phyloP scores from a whole-genome alignment of 2,797 vertebrate genomes.

The Arctocebus calabarensis region DNA sequence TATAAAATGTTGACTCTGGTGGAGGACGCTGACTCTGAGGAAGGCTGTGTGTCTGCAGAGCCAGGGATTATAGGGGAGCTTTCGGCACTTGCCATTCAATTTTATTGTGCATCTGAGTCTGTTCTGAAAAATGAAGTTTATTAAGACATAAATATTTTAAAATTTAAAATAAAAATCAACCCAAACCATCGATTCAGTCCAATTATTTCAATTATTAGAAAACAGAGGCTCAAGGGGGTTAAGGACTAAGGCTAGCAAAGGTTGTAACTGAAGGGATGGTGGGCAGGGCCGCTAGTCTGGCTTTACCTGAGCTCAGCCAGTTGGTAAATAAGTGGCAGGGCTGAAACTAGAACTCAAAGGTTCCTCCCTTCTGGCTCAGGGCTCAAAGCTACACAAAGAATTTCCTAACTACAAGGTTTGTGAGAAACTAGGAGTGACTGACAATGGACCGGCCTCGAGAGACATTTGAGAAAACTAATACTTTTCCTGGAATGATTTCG shows the following conservation, averaged over 20 bases:
- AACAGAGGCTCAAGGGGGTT: background rate
- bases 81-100: background rate
- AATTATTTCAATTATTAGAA: background rate
- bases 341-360: background rate
- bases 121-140: background rate
- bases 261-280: background rate
- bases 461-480: conserved; percentile 42
- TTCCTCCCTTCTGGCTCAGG: background rate
- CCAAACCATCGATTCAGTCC: background rate
- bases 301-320: background rate
- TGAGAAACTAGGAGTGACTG: conserved; percentile 14
- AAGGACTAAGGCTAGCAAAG: background rate
- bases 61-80: background rate
- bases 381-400: conserved; percentile 6
- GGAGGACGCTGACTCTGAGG: background rate
- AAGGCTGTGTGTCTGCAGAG: background rate
- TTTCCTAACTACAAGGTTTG: conserved; percentile 25
- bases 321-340: background rate
- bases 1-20: background rate
- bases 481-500: conserved; percentile 46
- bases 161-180: background rate
- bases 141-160: background rate
- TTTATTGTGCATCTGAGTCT: background rate
- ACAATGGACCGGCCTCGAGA: background rate
- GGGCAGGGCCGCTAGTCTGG: too few species aligned